Conservation (phyloP, 2,113 vertebrate species). For the Nibea albiflora region DNA sequence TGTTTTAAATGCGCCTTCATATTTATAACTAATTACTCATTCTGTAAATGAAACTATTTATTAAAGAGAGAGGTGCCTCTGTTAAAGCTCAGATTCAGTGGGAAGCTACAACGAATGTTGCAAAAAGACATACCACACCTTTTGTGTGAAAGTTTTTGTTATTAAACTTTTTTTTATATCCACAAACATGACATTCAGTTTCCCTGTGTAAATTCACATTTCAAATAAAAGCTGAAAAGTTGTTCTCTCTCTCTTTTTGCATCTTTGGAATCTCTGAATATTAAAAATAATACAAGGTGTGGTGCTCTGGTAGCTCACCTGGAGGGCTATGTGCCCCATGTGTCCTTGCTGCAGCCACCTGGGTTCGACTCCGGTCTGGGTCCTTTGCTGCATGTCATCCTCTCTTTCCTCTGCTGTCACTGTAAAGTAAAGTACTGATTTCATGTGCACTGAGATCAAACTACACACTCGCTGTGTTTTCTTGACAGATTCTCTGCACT, state of each 20-base stretch:
- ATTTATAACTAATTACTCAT: slow-evolving; percentile 81
- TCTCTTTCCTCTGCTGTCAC: no score
- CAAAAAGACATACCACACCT: slow-evolving; percentile 76
- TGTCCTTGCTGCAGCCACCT: no score
- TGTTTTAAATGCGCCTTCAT: slow-evolving; percentile 79
- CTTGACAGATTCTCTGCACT: background rate
- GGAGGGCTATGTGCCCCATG: no score
- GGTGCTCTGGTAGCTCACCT: no score
- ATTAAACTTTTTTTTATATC: slow-evolving; percentile 84
- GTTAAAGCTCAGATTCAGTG: slow-evolving; percentile 64
- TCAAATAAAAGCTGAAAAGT: slow-evolving; percentile 82
- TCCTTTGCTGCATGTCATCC: no score
- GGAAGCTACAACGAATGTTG: slow-evolving; percentile 70
- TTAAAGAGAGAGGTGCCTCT: slow-evolving; percentile 79
- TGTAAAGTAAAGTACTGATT: background rate
- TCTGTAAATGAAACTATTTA: slow-evolving; percentile 85
- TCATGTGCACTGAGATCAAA: background rate
- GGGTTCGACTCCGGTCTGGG: no score
- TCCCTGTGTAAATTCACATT: slow-evolving; percentile 84
- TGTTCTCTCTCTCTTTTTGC: background rate
- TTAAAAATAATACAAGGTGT: background rate
- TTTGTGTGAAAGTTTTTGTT: slow-evolving; percentile 85
- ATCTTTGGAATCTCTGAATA: background rate
- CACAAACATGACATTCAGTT: slow-evolving; percentile 84
- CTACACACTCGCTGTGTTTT: background rate